Evolutionary conservation across 2,797 vertebrate genomes (phyloP).

Genomic region (Argyrosomus regius): DNA sequence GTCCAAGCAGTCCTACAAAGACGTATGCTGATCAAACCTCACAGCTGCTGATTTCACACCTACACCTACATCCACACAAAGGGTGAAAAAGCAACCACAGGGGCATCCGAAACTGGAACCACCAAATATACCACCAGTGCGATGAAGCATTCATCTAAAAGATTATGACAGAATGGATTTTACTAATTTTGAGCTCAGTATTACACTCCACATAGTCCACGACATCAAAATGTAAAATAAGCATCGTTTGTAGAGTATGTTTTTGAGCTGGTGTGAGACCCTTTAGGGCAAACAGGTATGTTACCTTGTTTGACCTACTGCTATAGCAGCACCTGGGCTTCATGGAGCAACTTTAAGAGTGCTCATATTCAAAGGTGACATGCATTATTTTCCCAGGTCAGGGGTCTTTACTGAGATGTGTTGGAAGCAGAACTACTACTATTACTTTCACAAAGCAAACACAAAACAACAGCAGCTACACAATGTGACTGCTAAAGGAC

Average conservation of each 20-base stretch:
- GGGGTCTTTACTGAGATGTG: not conserved
- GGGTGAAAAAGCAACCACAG: conserved; percentile 2
- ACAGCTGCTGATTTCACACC: conserved; percentile 16
- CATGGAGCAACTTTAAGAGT: not conserved
- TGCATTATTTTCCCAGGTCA: conserved; percentile 15
- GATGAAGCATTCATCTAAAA: not conserved
- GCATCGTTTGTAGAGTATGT: not conserved
- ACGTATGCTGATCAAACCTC: not conserved
- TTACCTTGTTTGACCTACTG: conserved; percentile 28
- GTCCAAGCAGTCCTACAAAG: not conserved
- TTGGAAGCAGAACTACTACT: not conserved
- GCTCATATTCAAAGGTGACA: conserved; percentile 4
- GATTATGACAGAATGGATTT: not conserved
- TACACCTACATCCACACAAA: conserved; percentile 11
- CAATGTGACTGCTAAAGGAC: not conserved
- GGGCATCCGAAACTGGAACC: conserved; percentile 1
- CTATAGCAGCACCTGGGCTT: not conserved
- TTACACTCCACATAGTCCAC: not conserved
- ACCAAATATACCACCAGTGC: not conserved
- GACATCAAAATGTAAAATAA: not conserved
- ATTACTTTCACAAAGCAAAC: not conserved
- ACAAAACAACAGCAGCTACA: not conserved
- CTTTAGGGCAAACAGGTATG: conserved; percentile 8
- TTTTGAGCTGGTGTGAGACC: conserved; percentile 4
- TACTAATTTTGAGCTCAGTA: not conserved